Conservation (phyloP, 1,140 invertebrate species). For the Carposina sasakii region DNA sequence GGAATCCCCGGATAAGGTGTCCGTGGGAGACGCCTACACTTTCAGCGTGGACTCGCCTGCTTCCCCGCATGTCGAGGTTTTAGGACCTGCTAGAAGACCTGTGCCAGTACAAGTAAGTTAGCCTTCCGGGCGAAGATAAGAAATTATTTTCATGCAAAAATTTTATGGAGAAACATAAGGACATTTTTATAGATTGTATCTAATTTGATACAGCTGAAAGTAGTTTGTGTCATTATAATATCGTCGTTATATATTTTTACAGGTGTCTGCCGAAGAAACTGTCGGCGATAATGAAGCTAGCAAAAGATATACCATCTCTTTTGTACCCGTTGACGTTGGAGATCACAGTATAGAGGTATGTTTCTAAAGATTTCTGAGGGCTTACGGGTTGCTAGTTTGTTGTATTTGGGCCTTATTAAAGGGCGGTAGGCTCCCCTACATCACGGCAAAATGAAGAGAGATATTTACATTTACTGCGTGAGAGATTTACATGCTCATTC, state of each 20-base stretch:
- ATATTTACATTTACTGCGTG: no score
- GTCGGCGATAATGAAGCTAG: slow-evolving; percentile 68
- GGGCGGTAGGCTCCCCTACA: no score
- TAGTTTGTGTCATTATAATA: no score
- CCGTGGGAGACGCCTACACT: slow-evolving; percentile 86
- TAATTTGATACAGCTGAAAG: no score
- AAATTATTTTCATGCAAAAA: no score
- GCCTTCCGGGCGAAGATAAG: no score
- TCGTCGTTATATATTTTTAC: no score
- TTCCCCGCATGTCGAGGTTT: slow-evolving; percentile 83
- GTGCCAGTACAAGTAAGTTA: slow-evolving; percentile 79
- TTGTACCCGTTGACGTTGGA: slow-evolving; percentile 91
- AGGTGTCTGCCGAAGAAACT: slow-evolving; percentile 67
- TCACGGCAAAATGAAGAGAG: no score
- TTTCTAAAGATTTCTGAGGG: slow-evolving; percentile 1
- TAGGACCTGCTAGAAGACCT: slow-evolving; percentile 81
- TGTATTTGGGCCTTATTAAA: neutral
- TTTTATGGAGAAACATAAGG: no score
- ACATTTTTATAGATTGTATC: no score
- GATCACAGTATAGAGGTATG: slow-evolving; percentile 94
- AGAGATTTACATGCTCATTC: no score
- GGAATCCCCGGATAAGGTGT: slow-evolving; percentile 93
- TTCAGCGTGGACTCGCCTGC: slow-evolving; percentile 89
- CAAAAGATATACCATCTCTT: slow-evolving; percentile 78
- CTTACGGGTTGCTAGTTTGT: neutral